phyloP scores from a whole-genome alignment of 2,797 vertebrate species.

The Sus cebifrons region DNA sequence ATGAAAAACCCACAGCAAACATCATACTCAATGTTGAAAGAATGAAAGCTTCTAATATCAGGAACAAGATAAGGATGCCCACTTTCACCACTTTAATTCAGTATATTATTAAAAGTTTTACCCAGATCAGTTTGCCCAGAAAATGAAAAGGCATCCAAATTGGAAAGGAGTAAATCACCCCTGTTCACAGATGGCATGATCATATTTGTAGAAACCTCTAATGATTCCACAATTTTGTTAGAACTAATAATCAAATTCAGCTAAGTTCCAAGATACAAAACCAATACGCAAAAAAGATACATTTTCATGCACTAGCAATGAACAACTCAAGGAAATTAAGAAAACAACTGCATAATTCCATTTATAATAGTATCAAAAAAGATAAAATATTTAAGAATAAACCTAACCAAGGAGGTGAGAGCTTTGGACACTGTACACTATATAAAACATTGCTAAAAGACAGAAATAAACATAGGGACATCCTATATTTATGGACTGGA shows the following conservation, averaged over 20 bases:
- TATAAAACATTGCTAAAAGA: not conserved
- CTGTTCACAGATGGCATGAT: not conserved
- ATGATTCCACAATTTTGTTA: not conserved
- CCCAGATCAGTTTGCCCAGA: not conserved
- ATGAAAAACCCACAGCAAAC: not conserved
- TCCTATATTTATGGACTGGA: not conserved
- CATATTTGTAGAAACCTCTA: not conserved
- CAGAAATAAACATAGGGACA: not conserved
- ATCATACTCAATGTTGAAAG: not conserved
- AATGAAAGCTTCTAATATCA: not conserved
- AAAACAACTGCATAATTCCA: not conserved
- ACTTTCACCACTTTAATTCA: not conserved
- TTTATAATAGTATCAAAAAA: not conserved
- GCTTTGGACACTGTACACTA: not conserved
- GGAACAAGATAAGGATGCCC: not conserved
- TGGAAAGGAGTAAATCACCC: not conserved
- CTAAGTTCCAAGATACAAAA: not conserved
- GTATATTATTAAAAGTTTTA: not conserved
- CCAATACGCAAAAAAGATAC: not conserved
- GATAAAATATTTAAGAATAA: not conserved
- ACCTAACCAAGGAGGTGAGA: not conserved
- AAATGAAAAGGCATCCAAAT: not conserved
- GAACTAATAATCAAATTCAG: not conserved
- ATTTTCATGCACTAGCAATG: not conserved
- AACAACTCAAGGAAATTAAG: not conserved